These are phyloP conservation scores for Eupelmus urozonus DNA, from an alignment of 2,888 invertebrate genomes.

Conservation along the genomic window DNA sequence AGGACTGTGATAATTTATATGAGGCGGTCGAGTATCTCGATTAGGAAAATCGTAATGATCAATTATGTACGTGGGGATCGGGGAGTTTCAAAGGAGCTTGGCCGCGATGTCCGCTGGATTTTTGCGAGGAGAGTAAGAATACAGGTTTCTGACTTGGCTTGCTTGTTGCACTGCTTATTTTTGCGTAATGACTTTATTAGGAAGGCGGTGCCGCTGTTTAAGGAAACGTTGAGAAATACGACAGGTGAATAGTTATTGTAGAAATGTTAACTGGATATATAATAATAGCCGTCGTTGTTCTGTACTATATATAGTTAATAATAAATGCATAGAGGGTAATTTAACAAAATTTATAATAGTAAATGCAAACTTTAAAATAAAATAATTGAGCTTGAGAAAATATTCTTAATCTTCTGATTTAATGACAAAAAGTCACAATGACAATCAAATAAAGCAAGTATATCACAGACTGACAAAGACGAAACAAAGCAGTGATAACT, in stretches of 20 bases:
- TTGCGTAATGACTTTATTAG: too few species aligned
- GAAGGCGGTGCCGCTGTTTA: not conserved
- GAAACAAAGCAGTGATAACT: conserved; percentile 17
- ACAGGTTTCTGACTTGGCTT: not conserved
- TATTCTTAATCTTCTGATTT: too few species aligned
- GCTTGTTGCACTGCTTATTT: too few species aligned
- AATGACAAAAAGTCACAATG: not conserved
- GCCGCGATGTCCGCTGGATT: not conserved
- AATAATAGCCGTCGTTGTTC: too few species aligned
- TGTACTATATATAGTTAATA: too few species aligned
- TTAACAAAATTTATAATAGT: too few species aligned
- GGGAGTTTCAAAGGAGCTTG: not conserved
- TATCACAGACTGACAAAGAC: not conserved
- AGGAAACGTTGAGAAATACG: not conserved
- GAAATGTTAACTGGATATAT: too few species aligned
- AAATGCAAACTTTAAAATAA: too few species aligned
- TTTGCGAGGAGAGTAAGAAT: not conserved
- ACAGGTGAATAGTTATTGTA: too few species aligned
- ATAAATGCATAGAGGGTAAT: too few species aligned
- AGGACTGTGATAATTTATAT: conserved; percentile 23
- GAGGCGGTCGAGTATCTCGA: conserved; percentile 18
- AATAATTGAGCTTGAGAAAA: not conserved
- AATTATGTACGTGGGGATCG: conserved; percentile 35
- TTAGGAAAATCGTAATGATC: conserved; percentile 57
- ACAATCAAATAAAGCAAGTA: too few species aligned